phyloP scores from a whole-genome alignment of 2,797 vertebrate genomes.

The Leuciscus waleckii region DNA sequence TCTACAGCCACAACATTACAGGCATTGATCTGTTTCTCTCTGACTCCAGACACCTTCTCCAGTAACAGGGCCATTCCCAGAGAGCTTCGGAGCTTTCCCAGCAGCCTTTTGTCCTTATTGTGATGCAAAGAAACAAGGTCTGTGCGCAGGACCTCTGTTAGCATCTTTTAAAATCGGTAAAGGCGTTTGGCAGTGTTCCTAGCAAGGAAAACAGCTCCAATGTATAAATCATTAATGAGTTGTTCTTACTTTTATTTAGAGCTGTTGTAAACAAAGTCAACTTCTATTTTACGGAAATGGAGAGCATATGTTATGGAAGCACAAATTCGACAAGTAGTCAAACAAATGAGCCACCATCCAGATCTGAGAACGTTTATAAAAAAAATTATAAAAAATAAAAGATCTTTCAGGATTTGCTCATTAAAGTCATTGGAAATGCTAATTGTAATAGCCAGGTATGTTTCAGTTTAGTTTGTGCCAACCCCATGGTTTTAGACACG shows the following conservation, averaged over 20 bases:
- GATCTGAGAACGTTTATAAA: neutral
- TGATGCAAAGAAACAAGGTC: constrained; percentile 26
- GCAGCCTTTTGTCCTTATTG: constrained; percentile 10
- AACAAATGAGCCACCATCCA: constrained; percentile 5
- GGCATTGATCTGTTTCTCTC: constrained; percentile 46
- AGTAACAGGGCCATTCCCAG: constrained; percentile 28
- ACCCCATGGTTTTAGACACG: too few relatives aligned
- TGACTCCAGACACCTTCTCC: constrained; percentile 40
- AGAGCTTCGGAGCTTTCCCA: constrained; percentile 10
- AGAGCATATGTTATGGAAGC: neutral
- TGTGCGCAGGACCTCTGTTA: constrained; percentile 6
- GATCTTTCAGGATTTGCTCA: too few relatives aligned
- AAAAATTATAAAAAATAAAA: too few relatives aligned
- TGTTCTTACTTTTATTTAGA: constrained; percentile 29
- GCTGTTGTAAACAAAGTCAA: constrained; percentile 45
- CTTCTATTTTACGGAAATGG: constrained; percentile 20
- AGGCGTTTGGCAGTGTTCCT: constrained; percentile 32
- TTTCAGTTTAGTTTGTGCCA: too few relatives aligned
- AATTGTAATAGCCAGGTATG: too few relatives aligned
- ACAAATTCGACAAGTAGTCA: neutral
- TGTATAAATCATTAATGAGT: constrained; percentile 19
- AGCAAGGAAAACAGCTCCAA: constrained; percentile 21
- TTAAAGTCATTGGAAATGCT: too few relatives aligned
- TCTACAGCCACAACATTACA: constrained; percentile 40
- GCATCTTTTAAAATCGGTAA: constrained; percentile 35